A percentile compares a stretch with the other conserved stretches of the same genome.
These are phyloP conservation scores for Sphyrna mokarran DNA, from an alignment of 2,113 vertebrate species.

Conservation along the genomic window DNA sequence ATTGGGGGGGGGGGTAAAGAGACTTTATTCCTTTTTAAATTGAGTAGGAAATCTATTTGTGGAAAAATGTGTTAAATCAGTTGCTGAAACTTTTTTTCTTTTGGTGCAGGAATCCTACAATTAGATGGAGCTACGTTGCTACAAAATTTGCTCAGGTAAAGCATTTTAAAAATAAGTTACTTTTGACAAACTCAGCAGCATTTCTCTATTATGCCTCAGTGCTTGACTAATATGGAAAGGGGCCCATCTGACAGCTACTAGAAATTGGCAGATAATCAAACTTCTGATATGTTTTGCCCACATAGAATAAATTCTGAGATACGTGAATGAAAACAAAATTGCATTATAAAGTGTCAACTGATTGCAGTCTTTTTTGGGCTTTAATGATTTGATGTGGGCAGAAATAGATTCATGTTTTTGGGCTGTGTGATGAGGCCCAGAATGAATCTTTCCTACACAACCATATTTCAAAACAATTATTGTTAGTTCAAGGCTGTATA, in stretches of 20 bases:
- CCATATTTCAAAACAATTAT: not conserved
- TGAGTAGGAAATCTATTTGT: not conserved
- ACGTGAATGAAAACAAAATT: not conserved
- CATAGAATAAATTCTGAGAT: not conserved
- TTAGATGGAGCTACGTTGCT: slow-evolving; percentile 85
- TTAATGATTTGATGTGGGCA: not conserved
- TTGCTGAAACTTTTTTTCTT: slow-evolving; percentile 11
- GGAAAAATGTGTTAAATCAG: not conserved
- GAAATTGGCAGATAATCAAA: not conserved
- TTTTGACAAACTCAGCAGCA: not conserved
- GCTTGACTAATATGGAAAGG: not conserved
- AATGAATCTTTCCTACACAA: not conserved
- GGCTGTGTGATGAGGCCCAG: not conserved
- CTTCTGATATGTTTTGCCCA: not conserved
- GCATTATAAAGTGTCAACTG: not conserved
- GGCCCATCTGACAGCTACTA: not conserved
- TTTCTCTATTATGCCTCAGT: not conserved
- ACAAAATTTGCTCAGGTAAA: slow-evolving; percentile 84
- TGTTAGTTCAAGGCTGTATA: not conserved
- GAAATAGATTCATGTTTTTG: not conserved
- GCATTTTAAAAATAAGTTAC: not conserved
- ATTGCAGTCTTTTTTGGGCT: not conserved
- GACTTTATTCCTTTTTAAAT: not conserved
- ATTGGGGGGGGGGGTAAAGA: not conserved
- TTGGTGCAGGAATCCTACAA: slow-evolving; percentile 66